Evolutionary conservation across 2,888 invertebrate genomes (phyloP), one percentile per base, ranked within the genome.

Genomic region (Osmoderma eremita): DNA sequence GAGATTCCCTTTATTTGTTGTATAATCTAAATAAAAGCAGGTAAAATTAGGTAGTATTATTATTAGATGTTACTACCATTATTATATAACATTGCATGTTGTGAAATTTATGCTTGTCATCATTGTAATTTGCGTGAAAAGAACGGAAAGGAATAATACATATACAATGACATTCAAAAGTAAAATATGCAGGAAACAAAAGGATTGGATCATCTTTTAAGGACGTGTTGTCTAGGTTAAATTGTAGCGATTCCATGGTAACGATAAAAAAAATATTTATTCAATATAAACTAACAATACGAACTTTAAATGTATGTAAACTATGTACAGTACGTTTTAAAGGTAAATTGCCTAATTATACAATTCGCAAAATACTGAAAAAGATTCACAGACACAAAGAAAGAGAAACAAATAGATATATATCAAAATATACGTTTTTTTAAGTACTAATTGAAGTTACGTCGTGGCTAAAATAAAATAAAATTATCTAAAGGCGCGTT

Each of bases 231-330:
- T n/a, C 10, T 15, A 10, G 45, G 10, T 49, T 4, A 18, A 2
- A 10, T n/a, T 12, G 30, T 30, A 20, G 12, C 49, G 18, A 12
- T 2, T 12, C n/a, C n/a, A 13, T 51, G 12, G 12, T 41, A 56
- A 56, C 56, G 41, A 54, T 54, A 54, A 39, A 56, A 56, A 50
- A 56, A 56, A 20, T 24, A 56, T 56, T 56, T 56, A 56, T 56
- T 56, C 18, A n/a, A 22, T 41, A 56, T 20, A 56, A 42, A 42
- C 30, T 58, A 30, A 45, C 39, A 20, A 42, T 58, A 45, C 17
- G 42, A 45, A 30, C 15, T 45, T 10, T 45, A 24, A 58, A 42
- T 58, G 30, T 30, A 30, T 30, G 30, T 30, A 58, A 42, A 58
- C 13, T 58, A 39, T 58, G 58, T 58, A 58, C 56, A 56, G 18